Percentiles rank a stretch among this genome's conserved stretches.
Conservation (phyloP, 2,113 vertebrate species). For the Phoxinus phoxinus region DNA sequence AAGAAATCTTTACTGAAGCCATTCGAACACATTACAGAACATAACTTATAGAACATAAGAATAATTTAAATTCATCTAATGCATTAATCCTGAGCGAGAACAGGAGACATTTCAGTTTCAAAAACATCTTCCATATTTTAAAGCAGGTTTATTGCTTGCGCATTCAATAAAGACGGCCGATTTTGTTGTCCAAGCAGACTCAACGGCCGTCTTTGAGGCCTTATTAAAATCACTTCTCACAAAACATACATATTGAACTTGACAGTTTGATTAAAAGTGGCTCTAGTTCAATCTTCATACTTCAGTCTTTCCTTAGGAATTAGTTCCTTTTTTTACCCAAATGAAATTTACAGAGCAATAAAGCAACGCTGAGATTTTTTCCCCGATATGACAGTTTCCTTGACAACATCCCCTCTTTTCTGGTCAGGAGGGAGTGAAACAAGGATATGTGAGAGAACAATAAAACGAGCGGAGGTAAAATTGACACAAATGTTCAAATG, state of each 20-base stretch:
- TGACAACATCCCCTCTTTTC: conserved; percentile 49
- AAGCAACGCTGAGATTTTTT: conserved; percentile 38
- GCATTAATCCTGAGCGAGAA: neutral
- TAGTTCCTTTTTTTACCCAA: conserved; percentile 47
- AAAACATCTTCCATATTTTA: conserved; percentile 14
- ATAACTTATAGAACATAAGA: neutral
- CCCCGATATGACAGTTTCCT: conserved; percentile 56
- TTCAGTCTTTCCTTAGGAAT: conserved; percentile 15
- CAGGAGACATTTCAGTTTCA: neutral
- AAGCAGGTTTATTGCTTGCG: neutral
- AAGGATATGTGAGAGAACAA: neutral
- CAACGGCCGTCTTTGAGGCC: neutral
- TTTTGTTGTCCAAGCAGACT: neutral
- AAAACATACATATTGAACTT: conserved; percentile 17
- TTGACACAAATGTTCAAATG: conserved; percentile 6
- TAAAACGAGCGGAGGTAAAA: neutral
- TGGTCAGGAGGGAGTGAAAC: conserved; percentile 11
- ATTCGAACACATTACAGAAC: neutral
- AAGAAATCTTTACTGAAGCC: neutral
- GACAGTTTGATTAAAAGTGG: conserved; percentile 45
- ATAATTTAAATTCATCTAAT: neutral
- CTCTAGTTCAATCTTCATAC: conserved; percentile 3
- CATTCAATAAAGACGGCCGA: neutral
- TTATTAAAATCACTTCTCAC: conserved; percentile 29
- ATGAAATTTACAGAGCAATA: conserved; percentile 47